These are phyloP conservation scores for Tetanocera ferruginea DNA, from an alignment of 2,888 invertebrate genomes.

Conservation along the genomic window DNA sequence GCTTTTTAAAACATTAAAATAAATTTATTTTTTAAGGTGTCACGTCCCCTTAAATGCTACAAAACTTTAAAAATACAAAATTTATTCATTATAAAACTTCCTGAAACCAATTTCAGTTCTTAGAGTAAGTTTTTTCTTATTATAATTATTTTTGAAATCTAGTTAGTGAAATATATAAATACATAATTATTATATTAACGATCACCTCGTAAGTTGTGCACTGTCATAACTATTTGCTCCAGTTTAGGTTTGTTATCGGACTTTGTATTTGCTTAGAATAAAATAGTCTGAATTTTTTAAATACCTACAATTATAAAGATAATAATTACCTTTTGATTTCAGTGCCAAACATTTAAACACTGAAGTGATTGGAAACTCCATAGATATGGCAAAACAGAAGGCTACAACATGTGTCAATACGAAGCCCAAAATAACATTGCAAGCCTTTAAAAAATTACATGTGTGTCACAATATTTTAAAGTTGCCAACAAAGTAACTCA, in stretches of 20 bases:
- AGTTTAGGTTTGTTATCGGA: no score
- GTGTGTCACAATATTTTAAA: no score
- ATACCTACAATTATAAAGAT: background rate
- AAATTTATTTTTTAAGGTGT: no score
- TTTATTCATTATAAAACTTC: no score
- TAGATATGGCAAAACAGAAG: conserved; percentile 54
- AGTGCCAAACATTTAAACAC: background rate
- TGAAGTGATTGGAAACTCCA: conserved; percentile 57
- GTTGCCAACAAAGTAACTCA: conserved; percentile 45
- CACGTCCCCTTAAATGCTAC: no score
- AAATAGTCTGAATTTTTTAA: background rate
- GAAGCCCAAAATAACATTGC: conserved; percentile 50
- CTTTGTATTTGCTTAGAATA: background rate
- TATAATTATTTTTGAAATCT: no score
- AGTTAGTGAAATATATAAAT: no score
- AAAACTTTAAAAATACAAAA: no score
- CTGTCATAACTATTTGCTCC: background rate
- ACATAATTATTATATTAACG: background rate
- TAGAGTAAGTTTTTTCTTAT: no score
- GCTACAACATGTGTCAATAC: conserved; percentile 55
- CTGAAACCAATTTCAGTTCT: no score
- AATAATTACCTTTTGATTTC: conserved; percentile 8
- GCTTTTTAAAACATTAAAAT: no score
- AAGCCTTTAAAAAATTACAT: conserved; percentile 44
- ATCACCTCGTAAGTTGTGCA: background rate